Evolutionary conservation across 2,888 invertebrate species (phyloP), one percentile per base, ranked within the genome.

Genomic region (Creontiades dilutus): DNA sequence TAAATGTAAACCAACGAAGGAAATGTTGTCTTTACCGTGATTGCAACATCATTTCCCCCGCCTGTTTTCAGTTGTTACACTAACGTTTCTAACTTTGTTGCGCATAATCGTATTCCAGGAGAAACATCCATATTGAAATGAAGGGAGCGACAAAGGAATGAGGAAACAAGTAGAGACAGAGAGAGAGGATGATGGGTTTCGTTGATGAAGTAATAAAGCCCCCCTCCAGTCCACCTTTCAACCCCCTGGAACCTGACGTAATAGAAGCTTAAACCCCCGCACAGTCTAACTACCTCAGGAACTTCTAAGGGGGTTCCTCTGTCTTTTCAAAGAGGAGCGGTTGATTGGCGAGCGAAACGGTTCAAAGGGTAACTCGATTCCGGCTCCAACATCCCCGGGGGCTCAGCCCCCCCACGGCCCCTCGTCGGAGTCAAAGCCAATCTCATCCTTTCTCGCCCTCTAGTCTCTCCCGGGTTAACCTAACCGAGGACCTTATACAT

Each of bases 121-220:
- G 82, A 52, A 82, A 82, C 82, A 82, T 82, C 82, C 52, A 82
- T 82, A 82, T 82, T 82, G 82, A 82, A 82, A 82, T 82, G 82
- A 82, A 82, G 82, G 82, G 82, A 82, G 82, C 48, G 19, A 82
- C 82, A 82, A 82, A 82, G 82, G 82, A 82, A 82, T 48, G 48
- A 52, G 52, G 52, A 82, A 52, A 82, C 82, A 23, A 82, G 82
- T 52, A 52, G 46, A 78, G 78, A 16, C 46, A 23, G 47, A 52
- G 82, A 81, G 81, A 52, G 23, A 52, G 52, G 82, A 82, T 82
- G 82, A 82, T 82, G 82, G n/a, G 46, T 82, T 82, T 52, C 82
- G 82, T 82, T 82, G 82, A 82, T 82, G 82, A 52, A 82, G 82
- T 82, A 82, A 82, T 82, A 82, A 82, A 82, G 52, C 82, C 52